Percentiles rank a stretch among this genome's conserved stretches.
Conservation (phyloP, 2,797 vertebrate species). For the Yasuhikotakia modesta region DNA sequence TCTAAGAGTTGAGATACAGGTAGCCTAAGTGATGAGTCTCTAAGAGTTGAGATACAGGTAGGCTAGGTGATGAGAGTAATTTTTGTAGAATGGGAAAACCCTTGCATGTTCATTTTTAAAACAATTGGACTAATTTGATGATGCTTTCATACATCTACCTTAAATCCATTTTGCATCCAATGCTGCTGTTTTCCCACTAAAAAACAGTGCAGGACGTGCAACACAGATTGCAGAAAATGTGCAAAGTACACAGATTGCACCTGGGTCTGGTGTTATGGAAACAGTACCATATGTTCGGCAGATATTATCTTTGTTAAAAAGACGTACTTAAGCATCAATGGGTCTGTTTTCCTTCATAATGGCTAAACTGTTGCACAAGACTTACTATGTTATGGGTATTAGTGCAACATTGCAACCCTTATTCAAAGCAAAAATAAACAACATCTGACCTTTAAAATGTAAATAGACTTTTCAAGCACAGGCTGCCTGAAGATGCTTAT, state of each 20-base stretch:
- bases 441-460: constrained; percentile 70
- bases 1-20: too few species aligned
- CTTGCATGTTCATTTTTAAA: background rate
- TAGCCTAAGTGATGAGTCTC: too few species aligned
- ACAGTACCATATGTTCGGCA: background rate
- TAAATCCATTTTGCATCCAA: background rate
- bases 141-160: background rate
- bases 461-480: constrained; percentile 61
- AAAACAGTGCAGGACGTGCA: background rate
- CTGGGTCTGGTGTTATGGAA: background rate
- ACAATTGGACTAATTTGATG: background rate
- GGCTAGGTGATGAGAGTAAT: too few species aligned
- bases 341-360: constrained; percentile 11
- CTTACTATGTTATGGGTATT: constrained; percentile 1
- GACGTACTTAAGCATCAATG: constrained; percentile 3
- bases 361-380: constrained; percentile 36
- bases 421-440: constrained; percentile 60
- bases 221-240: background rate
- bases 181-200: background rate
- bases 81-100: background rate
- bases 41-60: too few species aligned
- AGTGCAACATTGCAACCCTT: constrained; percentile 30
- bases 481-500: constrained; percentile 70
- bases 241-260: background rate
- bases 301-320: background rate